Evolutionary conservation across 2,113 vertebrate species (phyloP), one percentile per base, ranked within the genome.

Genomic region (Sisor rabdophorus): DNA sequence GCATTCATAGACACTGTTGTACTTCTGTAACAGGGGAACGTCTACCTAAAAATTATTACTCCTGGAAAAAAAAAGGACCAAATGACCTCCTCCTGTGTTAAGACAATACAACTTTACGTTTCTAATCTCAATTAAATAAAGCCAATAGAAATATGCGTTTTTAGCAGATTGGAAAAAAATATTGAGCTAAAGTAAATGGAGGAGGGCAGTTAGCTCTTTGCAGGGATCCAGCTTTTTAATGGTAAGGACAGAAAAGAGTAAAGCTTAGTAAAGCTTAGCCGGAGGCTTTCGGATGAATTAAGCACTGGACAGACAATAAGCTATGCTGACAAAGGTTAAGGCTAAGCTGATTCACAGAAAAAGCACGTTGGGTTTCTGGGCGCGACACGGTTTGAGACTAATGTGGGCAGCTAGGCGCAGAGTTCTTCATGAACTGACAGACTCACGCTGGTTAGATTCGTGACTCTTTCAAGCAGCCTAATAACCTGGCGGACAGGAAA

Each of bases 401-500:
- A 44, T 44, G 8, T 44, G 40, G 4, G 40, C 71, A 77, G 80
- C 85, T 82, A 87, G 73, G 50, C 59, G 79, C 79, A 87, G 86
- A 72, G 76, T 85, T 88, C 71, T 84, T 83, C 68, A 84, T 86
- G 84, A 79, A 83, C 89, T 89, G 84, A 92, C 90, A 86, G 88
- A 92, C 91, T 93, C 92, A 92, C 92, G 85, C 89, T 92, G 79
- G 92, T 92, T 87, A 93, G 89, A 80, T 90, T 91, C 87, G 91
- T 90, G 90, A 92, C 91, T 91, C 92, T 88, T 92, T 92, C 92
- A 76, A 92, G 91, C 91, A 93, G 92, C 87, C 88, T 83, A 90
- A 93, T 91, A 88, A 92, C 92, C 92, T 92, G 91, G 89, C 87
- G 80, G 86, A 90, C 84, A 83, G 87, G 80, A 89, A 90, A 82